phyloP scores from a whole-genome alignment of 2,113 vertebrate genomes.

The Platycercus adscitus region DNA sequence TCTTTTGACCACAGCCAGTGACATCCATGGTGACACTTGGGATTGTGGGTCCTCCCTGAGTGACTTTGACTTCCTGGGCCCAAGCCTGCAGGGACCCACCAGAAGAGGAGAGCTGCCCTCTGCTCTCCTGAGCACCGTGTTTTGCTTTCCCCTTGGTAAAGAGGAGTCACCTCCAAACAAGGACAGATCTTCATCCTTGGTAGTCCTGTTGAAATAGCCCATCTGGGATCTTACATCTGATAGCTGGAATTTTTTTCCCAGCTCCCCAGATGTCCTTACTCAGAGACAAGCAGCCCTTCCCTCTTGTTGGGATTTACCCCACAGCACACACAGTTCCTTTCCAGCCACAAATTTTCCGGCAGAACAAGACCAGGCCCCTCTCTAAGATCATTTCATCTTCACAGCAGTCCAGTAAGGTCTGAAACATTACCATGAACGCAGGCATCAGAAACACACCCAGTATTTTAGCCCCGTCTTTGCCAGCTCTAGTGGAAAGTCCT shows the following conservation, averaged over 20 bases:
- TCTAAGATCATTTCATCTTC: not conserved
- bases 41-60: not conserved
- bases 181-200: not conserved
- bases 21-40: not conserved
- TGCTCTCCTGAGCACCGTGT: not conserved
- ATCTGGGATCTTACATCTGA: not conserved
- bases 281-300: not conserved
- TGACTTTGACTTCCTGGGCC: not conserved
- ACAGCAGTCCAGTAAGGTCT: not conserved
- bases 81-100: not conserved
- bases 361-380: not conserved
- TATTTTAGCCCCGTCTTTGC: not conserved
- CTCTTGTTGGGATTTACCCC: not conserved
- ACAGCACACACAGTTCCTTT: not conserved
- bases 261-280: not conserved
- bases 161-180: not conserved
- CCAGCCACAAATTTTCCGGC: not conserved
- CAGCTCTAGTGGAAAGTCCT: not conserved
- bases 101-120: not conserved
- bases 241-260: not conserved
- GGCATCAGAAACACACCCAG: not conserved
- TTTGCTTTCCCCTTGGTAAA: not conserved
- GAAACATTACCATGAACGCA: not conserved
- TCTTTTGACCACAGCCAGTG: not conserved
- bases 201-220: not conserved